Base-by-base conservation (phyloP, 2,888 invertebrate species). In the Physocephala rufipes region DNA sequence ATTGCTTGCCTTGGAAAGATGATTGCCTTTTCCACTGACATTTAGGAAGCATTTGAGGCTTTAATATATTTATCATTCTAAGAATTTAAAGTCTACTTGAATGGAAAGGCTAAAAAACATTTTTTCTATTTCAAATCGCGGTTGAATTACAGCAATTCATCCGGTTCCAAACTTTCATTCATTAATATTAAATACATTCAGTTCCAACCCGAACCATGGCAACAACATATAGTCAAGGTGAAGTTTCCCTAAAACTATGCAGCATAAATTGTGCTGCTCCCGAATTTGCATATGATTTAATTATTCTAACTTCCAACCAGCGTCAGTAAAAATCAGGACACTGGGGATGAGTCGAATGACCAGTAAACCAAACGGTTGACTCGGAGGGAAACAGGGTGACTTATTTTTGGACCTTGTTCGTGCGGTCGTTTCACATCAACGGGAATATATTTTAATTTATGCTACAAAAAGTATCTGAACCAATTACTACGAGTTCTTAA, bases 211-310 rank as follows among this genome's bases (percentile, higher is more conserved):
- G 9, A 36, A 36, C 36, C 36, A 36, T n/a, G n/a, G n/a, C n/a
- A n/a, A 36, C 36, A 9, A 4, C 36, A 36, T 9, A 36, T 9
- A 36, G 36, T 36, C 36, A n/a, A 24, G 53, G 53, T 61, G 5
- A 28, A 28, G 61, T 21, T 12, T 43, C n/a, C 43, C 62, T n/a
- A 30, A 43, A 19, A 21, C 1, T 62, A 62, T 62, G 62, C 62
- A 36, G n/a, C 36, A 62, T 43, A 30, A 19, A 24, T 26, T 49
- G 26, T 43, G 9, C 43, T 24, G 19, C 24, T 45, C 24, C 30
- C 43, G 51, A 55, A 67, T 67, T 67, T 67, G 59, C 67, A 67
- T 67, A 59, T 49, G 49, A 30, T 67, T 59, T 67, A 61, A 67
- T 67, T 67, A 67, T 61, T 26, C 21, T 61, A 59, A 61, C 59